A percentile compares a stretch with the other conserved stretches of the same genome.
Conservation (phyloP, 2,113 vertebrate species). For the Hippocampus abdominalis region DNA sequence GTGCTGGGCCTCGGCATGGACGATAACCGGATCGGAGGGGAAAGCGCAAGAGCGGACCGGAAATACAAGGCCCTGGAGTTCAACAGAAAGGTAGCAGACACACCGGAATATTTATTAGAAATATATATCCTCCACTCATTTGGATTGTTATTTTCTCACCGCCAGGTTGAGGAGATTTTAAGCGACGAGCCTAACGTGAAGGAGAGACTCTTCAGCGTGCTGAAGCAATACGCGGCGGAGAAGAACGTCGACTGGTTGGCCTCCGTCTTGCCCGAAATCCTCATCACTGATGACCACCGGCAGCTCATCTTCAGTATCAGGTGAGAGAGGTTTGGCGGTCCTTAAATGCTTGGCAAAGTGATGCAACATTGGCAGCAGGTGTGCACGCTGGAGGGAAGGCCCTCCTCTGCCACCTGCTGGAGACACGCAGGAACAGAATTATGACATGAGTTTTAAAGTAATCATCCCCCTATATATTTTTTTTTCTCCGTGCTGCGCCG, state of each 20-base stretch:
- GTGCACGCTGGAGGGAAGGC: too few relatives aligned
- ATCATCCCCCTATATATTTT: too few relatives aligned
- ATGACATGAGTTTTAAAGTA: too few relatives aligned
- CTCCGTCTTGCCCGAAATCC: slow-evolving; percentile 76
- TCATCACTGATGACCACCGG: slow-evolving; percentile 78
- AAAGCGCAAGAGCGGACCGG: slow-evolving; percentile 70
- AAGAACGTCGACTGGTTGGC: slow-evolving; percentile 87
- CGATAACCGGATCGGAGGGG: slow-evolving; percentile 57
- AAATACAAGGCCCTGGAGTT: slow-evolving; percentile 90
- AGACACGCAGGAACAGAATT: too few relatives aligned
- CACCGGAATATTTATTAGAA: not conserved
- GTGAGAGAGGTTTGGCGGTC: slow-evolving; percentile 60
- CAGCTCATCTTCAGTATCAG: slow-evolving; percentile 90
- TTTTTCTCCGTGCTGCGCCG: not conserved
- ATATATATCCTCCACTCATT: not conserved
- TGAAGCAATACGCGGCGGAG: slow-evolving; percentile 90
- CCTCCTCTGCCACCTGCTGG: too few relatives aligned
- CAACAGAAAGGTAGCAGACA: slow-evolving; percentile 79
- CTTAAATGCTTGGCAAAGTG: too few relatives aligned
- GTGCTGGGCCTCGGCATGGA: slow-evolving; percentile 73
- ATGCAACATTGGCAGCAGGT: too few relatives aligned
- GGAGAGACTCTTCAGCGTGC: slow-evolving; percentile 79
- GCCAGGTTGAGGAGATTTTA: slow-evolving; percentile 86
- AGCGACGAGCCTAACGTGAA: slow-evolving; percentile 80
- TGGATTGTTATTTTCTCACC: not conserved